Percentiles rank a stretch among this genome's conserved stretches.
These are phyloP conservation scores for Xiphias gladius DNA, from an alignment of 2,113 vertebrate genomes.

Conservation along the genomic window DNA sequence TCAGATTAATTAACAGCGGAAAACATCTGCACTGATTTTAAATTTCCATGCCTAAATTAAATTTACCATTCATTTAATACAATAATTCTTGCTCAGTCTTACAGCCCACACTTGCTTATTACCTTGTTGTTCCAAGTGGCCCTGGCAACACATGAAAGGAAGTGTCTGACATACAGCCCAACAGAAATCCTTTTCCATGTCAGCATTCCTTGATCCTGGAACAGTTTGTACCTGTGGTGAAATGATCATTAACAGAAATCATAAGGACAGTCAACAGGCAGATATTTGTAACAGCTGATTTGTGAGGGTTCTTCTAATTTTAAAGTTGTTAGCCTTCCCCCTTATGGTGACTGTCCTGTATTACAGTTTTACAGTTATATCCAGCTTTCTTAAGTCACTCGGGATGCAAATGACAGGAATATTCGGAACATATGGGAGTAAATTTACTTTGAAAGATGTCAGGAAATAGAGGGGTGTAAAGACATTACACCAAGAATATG, in stretches of 20 bases:
- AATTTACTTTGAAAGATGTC: too few relatives aligned
- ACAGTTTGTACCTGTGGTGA: neutral
- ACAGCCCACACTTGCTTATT: slow-evolving; percentile 49
- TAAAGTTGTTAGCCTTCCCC: slow-evolving; percentile 21
- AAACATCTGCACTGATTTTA: slow-evolving; percentile 16
- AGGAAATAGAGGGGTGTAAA: too few relatives aligned
- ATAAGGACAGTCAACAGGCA: neutral
- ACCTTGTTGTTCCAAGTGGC: neutral
- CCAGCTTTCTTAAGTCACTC: neutral
- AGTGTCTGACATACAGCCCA: neutral
- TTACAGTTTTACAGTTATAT: slow-evolving; percentile 71
- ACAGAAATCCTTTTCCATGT: neutral
- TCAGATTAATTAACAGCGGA: slow-evolving; percentile 9
- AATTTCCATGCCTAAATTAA: neutral
- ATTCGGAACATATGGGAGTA: neutral
- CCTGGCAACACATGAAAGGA: slow-evolving; percentile 14
- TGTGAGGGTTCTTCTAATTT: neutral
- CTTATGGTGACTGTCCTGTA: slow-evolving; percentile 30
- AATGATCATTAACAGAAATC: neutral
- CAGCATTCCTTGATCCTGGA: neutral
- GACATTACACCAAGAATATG: neutral
- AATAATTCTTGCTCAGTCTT: neutral
- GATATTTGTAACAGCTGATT: neutral
- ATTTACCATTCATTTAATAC: slow-evolving; percentile 25
- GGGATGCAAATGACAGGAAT: neutral